A percentile compares a stretch with the other conserved stretches of the same genome.
phyloP scores from a whole-genome alignment of 2,113 vertebrate genomes.

The Ptilorrhoa leucosticta region DNA sequence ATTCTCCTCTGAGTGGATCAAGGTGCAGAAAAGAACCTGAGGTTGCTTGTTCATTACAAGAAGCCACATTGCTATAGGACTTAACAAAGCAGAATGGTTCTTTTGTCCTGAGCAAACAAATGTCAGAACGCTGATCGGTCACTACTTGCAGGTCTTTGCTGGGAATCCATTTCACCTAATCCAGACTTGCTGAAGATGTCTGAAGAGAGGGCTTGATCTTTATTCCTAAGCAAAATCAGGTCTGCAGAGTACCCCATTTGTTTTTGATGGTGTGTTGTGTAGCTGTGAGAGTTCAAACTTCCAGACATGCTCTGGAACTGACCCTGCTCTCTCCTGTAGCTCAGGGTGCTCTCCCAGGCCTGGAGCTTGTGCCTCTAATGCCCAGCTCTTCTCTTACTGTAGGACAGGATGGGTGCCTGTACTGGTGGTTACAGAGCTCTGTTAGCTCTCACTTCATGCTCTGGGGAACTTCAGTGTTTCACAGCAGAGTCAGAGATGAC shows the following conservation, averaged over 20 bases:
- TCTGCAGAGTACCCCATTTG: background rate
- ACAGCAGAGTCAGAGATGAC: background rate
- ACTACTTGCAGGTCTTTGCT: background rate
- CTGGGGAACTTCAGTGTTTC: background rate
- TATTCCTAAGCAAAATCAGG: background rate
- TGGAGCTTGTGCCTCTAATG: background rate
- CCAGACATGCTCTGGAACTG: background rate
- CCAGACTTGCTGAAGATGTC: background rate
- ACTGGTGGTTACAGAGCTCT: background rate
- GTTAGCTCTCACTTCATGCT: background rate
- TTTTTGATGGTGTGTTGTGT: background rate
- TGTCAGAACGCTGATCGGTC: background rate
- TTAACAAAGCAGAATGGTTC: background rate
- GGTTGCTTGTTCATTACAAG: background rate
- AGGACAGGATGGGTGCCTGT: background rate
- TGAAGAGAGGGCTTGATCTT: background rate
- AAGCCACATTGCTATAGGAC: background rate
- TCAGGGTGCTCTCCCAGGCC: background rate
- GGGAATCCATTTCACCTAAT: background rate
- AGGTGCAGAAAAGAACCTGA: background rate
- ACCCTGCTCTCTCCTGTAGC: background rate
- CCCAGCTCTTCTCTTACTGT: background rate
- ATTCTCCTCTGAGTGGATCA: background rate
- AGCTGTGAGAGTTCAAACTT: background rate
- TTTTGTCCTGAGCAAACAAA: background rate